Percentiles rank a stretch among this genome's conserved stretches.
phyloP scores from a whole-genome alignment of 2,797 vertebrate genomes.

The Lagodon rhomboides region DNA sequence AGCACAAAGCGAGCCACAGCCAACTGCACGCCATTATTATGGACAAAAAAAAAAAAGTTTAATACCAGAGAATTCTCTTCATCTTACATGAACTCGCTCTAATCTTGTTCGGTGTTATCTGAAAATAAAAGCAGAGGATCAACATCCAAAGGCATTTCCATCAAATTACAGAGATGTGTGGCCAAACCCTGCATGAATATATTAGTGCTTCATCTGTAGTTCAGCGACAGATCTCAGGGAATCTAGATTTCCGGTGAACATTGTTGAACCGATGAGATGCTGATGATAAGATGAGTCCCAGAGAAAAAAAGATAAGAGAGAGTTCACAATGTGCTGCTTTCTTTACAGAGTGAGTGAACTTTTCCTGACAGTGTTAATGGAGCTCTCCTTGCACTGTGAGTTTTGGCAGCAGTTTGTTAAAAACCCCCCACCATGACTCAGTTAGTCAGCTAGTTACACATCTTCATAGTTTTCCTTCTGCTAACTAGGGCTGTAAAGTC shows the following conservation, averaged over 20 bases:
- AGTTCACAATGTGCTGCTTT: background rate
- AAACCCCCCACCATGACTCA: background rate
- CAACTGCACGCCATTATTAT: background rate
- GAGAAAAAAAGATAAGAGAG: slow-evolving; percentile 6
- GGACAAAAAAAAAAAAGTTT: background rate
- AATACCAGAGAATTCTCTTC: slow-evolving; percentile 34
- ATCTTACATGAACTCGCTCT: slow-evolving; percentile 24
- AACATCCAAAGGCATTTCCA: slow-evolving; percentile 29
- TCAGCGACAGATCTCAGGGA: background rate
- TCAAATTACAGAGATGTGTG: slow-evolving; percentile 18
- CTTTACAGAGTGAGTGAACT: slow-evolving; percentile 9
- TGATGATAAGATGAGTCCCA: slow-evolving; percentile 13
- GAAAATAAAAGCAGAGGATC: slow-evolving; percentile 43
- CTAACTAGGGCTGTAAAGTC: too few species aligned
- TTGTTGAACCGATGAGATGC: slow-evolving; percentile 11
- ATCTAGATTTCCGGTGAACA: slow-evolving; percentile 10
- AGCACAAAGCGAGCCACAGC: background rate
- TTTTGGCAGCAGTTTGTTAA: slow-evolving; percentile 24
- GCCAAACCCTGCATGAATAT: background rate
- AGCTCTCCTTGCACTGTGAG: background rate
- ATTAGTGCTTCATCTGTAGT: background rate
- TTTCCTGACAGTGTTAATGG: background rate
- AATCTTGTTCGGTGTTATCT: slow-evolving; percentile 50
- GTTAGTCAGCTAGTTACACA: background rate
- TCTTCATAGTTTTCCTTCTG: too few species aligned